These are phyloP conservation scores for Conus betulinus DNA, from an alignment of 1,140 invertebrate genomes.

Conservation along the genomic window DNA sequence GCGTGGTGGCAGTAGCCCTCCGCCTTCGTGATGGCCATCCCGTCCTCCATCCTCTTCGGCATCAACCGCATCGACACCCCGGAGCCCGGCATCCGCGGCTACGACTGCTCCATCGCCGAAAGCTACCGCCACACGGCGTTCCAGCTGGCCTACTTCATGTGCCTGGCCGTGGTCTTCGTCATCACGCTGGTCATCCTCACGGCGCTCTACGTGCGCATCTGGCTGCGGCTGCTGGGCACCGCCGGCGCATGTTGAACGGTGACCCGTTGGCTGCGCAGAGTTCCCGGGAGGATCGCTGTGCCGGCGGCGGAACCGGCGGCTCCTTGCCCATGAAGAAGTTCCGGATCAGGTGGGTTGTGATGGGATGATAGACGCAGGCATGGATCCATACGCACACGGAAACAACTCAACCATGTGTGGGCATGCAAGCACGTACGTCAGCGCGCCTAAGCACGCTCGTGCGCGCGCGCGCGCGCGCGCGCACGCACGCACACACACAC, in stretches of 20 bases:
- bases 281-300: neutral
- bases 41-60: constrained; percentile 53
- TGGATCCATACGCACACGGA: too few species aligned
- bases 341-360: constrained; percentile 30
- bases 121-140: constrained; percentile 49
- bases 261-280: constrained; percentile 39
- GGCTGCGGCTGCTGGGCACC: constrained; percentile 55
- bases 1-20: constrained; percentile 51
- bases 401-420: too few species aligned
- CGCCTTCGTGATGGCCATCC: constrained; percentile 45
- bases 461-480: neutral
- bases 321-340: constrained; percentile 29
- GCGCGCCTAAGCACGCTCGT: neutral
- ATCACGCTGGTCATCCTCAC: constrained; percentile 51
- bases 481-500: neutral
- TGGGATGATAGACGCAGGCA: too few species aligned
- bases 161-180: constrained; percentile 50
- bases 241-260: constrained; percentile 50
- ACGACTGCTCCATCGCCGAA: constrained; percentile 60
- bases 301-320: neutral
- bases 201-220: constrained; percentile 58
- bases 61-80: constrained; percentile 47
- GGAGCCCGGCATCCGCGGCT: constrained; percentile 34
- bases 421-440: too few species aligned
- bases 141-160: constrained; percentile 48